phyloP scores from a whole-genome alignment of 1,140 invertebrate genomes.

The Procambarus virginalis region DNA sequence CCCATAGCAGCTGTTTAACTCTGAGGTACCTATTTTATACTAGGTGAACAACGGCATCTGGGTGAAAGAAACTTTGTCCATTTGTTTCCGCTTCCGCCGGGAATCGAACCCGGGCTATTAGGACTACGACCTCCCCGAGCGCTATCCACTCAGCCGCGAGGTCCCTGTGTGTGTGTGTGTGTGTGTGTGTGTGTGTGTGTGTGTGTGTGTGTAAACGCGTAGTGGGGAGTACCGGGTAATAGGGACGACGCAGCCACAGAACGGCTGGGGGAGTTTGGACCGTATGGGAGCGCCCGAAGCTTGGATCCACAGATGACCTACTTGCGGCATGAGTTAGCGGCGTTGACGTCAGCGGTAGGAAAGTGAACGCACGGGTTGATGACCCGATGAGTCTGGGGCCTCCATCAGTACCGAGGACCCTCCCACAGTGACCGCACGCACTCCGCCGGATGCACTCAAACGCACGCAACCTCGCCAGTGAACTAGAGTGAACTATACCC shows the following conservation, averaged over 20 bases:
- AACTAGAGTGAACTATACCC: too few relatives aligned
- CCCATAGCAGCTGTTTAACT: too few relatives aligned
- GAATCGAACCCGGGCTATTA: too few relatives aligned
- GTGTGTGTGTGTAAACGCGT: neutral
- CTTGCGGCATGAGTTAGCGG: slow-evolving; percentile 62
- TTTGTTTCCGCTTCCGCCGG: too few relatives aligned
- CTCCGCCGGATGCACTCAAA: neutral
- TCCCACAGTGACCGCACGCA: slow-evolving; percentile 47
- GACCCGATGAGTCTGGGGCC: slow-evolving; percentile 69
- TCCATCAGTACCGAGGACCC: slow-evolving; percentile 50
- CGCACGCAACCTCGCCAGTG: too few relatives aligned
- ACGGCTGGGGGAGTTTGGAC: slow-evolving; percentile 29
- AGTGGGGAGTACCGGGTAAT: neutral
- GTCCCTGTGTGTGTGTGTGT: too few relatives aligned
- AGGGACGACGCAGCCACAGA: slow-evolving; percentile 20
- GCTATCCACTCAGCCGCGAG: too few relatives aligned
- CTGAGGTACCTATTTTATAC: too few relatives aligned
- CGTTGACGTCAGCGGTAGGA: slow-evolving; percentile 62
- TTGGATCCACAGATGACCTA: slow-evolving; percentile 49
- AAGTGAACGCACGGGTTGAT: slow-evolving; percentile 65
- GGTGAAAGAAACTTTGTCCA: too few relatives aligned
- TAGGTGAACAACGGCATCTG: too few relatives aligned
- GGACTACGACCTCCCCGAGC: too few relatives aligned
- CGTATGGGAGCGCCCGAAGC: slow-evolving; percentile 18
- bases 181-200: neutral